Evolutionary conservation across 2,888 invertebrate genomes (phyloP).

Genomic region (Agrypnus murinus): DNA sequence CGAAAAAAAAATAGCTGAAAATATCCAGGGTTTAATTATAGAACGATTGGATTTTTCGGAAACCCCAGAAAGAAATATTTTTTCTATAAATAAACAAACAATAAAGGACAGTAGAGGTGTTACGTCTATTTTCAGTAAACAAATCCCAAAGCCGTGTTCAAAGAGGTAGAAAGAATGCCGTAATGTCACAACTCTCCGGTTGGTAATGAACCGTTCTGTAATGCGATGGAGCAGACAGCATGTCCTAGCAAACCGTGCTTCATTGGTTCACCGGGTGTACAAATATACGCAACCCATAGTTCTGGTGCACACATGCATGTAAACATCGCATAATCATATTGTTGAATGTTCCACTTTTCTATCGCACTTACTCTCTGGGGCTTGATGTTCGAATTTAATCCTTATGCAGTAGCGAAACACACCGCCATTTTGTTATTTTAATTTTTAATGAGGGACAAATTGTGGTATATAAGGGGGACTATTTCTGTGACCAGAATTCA

Average conservation of each 20-base stretch:
- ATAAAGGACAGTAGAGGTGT: slow-evolving; percentile 27
- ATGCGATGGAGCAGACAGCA: slow-evolving; percentile 46
- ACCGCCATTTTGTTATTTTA: slow-evolving; percentile 29
- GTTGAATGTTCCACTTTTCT: slow-evolving; percentile 47
- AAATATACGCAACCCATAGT: slow-evolving; percentile 45
- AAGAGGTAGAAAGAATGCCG: slow-evolving; percentile 47
- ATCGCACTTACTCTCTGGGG: slow-evolving; percentile 33
- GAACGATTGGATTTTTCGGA: background rate
- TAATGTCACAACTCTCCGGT: slow-evolving; percentile 40
- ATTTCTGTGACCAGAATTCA: slow-evolving; percentile 1
- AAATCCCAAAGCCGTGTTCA: slow-evolving; percentile 41
- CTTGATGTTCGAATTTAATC: slow-evolving; percentile 34
- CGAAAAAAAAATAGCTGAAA: background rate
- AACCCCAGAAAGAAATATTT: slow-evolving; percentile 10
- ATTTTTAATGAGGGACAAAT: slow-evolving; percentile 23
- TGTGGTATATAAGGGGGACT: background rate
- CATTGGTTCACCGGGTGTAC: slow-evolving; percentile 43
- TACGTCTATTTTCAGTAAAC: slow-evolving; percentile 24
- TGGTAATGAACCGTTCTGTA: slow-evolving; percentile 47
- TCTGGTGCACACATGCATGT: slow-evolving; percentile 52
- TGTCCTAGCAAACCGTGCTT: slow-evolving; percentile 40
- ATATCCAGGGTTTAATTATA: slow-evolving; percentile 8
- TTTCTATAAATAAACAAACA: slow-evolving; percentile 24
- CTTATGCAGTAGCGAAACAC: slow-evolving; percentile 20
- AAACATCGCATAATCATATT: slow-evolving; percentile 47